Evolutionary conservation across 2,113 vertebrate species (phyloP), one percentile per base, ranked within the genome.

Genomic region (Myrmecophaga tridactyla): DNA sequence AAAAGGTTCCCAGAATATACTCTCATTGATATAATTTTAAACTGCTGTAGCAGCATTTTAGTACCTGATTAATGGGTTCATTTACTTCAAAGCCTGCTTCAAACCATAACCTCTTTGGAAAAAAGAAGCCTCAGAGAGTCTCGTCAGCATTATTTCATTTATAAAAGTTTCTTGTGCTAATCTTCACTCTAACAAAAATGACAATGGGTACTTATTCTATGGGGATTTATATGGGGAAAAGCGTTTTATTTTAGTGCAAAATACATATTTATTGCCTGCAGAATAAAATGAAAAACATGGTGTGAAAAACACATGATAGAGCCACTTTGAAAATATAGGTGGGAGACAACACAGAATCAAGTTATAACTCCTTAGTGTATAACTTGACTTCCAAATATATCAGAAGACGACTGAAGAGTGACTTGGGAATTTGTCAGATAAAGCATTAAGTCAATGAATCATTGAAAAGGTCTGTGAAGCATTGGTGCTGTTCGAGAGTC

Each of bases 11-110:
- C 75, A 94, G 53, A 93, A 91, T 92, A 93, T 25, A 72, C 84
- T 96, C 96, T 90, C 86, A 97, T 91, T 92, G 78, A 86, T 76
- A 94, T 0, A 70, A 56, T 89, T 95, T 97, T 89, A 93, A 92
- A 93, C 31, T 94, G 78, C 89, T 92, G n/a, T 87, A 87, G 92
- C 76, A 93, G 78, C 69, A 3, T 63, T 97, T 97, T 95, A 76
- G 82, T 93, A 34, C 70, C 86, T 96, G 94, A 97, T 97, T 96
- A 96, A 97, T 90, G 89, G 83, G 63, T 89, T 94, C 84, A 96
- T 96, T 97, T 95, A 90, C 70, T 96, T 96, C 86, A 94, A 95
- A 93, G 69, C 39, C 75, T 86, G 69, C 83, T 95, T 96, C 53
- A 91, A 95, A 84, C 73, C 34, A 62, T 89, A 94, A 89, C 27